These are phyloP conservation scores for Cyrtonyx montezumae DNA, from an alignment of 2,113 vertebrate genomes.

Conservation along the genomic window DNA sequence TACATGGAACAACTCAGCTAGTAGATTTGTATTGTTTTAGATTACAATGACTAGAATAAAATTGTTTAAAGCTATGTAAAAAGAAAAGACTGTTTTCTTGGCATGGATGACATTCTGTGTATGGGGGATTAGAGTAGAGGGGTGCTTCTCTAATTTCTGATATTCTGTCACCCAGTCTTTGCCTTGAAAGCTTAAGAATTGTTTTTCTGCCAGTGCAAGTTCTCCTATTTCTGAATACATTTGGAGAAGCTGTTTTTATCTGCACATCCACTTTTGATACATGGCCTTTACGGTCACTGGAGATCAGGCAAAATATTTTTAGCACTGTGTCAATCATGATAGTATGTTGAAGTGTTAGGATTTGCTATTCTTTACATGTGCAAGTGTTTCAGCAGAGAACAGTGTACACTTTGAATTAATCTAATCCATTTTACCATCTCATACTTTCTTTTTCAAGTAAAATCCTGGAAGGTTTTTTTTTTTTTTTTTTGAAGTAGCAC, in stretches of 20 bases:
- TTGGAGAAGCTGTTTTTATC: neutral
- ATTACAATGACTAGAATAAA: neutral
- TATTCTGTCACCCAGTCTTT: neutral
- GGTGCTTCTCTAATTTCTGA: neutral
- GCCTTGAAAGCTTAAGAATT: neutral
- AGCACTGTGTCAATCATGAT: neutral
- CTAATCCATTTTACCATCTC: neutral
- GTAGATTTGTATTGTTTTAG: neutral
- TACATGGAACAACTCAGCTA: neutral
- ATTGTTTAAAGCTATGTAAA: neutral
- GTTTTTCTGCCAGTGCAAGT: neutral
- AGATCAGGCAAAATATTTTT: neutral
- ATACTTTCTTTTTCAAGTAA: neutral
- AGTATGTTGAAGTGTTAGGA: neutral
- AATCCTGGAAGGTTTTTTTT: neutral
- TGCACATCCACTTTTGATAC: neutral
- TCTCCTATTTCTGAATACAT: neutral
- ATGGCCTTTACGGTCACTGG: rapidly evolving
- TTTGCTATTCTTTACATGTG: neutral
- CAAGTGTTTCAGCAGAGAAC: neutral
- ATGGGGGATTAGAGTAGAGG: rapidly evolving
- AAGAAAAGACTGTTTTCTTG: neutral
- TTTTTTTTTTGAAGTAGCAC: neutral
- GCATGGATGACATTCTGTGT: neutral
- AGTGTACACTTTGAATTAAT: neutral